Percentiles rank a stretch among this genome's conserved stretches.
Evolutionary conservation across 2,888 invertebrate genomes (phyloP).

Genomic region (Ernsta delagoae): DNA sequence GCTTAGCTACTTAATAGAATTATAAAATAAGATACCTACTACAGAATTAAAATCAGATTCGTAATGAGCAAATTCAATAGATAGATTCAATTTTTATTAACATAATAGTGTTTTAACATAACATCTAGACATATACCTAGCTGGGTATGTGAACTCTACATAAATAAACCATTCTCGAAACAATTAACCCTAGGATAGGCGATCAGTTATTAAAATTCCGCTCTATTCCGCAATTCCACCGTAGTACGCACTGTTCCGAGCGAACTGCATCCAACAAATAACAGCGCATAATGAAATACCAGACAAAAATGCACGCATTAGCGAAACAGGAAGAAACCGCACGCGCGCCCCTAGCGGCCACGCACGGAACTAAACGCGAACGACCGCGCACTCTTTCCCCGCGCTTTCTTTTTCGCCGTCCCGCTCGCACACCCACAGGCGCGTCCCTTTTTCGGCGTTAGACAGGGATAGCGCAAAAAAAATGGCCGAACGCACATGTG

Average conservation of each 20-base stretch:
- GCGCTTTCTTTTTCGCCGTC: conserved; percentile 76
- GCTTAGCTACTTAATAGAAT: no score
- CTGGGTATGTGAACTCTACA: no score
- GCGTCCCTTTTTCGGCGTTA: conserved; percentile 68
- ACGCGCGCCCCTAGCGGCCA: conserved; percentile 67
- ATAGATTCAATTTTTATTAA: no score
- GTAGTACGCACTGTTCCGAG: conserved; percentile 20
- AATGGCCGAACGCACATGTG: conserved; percentile 82
- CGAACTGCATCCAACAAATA: conserved; percentile 37
- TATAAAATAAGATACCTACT: no score
- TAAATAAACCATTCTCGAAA: background rate
- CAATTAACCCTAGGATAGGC: conserved; percentile 22
- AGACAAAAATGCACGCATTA: conserved; percentile 57
- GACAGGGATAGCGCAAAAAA: conserved; percentile 74
- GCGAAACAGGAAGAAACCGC: conserved; percentile 76
- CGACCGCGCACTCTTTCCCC: conserved; percentile 64
- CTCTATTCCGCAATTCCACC: conserved; percentile 20
- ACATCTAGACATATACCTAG: no score
- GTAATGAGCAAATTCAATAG: no score
- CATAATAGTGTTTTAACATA: no score
- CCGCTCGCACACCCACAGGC: conserved; percentile 54
- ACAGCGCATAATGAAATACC: conserved; percentile 45
- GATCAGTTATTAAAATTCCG: conserved; percentile 32
- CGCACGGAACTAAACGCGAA: conserved; percentile 71
- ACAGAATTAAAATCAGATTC: no score